A percentile compares a stretch with the other conserved stretches of the same genome.
These are phyloP conservation scores for Darevskia mixta DNA, from an alignment of 2,797 vertebrate species.

Conservation along the genomic window DNA sequence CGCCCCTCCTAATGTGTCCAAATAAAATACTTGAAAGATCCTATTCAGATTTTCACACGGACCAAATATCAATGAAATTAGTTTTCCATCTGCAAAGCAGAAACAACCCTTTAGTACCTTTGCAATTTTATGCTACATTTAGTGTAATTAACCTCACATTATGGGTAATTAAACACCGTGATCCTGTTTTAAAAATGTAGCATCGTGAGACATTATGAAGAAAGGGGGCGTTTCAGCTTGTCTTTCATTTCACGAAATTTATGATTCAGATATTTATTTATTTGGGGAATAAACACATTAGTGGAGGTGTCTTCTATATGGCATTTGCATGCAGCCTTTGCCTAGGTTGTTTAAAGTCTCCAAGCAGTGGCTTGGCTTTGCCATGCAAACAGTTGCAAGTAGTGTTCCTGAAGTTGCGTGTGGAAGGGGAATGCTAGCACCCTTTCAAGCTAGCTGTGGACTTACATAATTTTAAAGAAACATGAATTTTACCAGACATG, in stretches of 20 bases:
- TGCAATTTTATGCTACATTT: constrained; percentile 32
- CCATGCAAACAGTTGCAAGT: not conserved
- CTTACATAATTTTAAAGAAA: not conserved
- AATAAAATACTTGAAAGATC: not conserved
- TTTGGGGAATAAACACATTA: constrained; percentile 18
- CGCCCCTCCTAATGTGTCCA: not conserved
- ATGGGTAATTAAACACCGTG: constrained; percentile 29
- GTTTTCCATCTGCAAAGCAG: constrained; percentile 19
- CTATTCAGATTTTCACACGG: not conserved
- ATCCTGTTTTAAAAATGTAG: constrained; percentile 15
- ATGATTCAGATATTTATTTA: not conserved
- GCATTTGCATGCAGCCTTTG: not conserved
- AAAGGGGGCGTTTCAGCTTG: not conserved
- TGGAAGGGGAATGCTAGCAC: not conserved
- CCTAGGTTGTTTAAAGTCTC: not conserved
- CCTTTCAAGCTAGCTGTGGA: not conserved
- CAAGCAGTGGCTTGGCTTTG: not conserved
- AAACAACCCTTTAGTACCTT: constrained; percentile 29
- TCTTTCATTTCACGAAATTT: constrained; percentile 14
- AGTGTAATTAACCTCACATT: constrained; percentile 32
- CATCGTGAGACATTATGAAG: not conserved
- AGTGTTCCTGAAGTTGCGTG: no score
- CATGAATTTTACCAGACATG: not conserved
- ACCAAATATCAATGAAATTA: constrained; percentile 15
- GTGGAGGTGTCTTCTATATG: not conserved